Evolutionary conservation across 2,797 vertebrate species (phyloP), one percentile per base, ranked within the genome.

Genomic region (Octomys mimax): DNA sequence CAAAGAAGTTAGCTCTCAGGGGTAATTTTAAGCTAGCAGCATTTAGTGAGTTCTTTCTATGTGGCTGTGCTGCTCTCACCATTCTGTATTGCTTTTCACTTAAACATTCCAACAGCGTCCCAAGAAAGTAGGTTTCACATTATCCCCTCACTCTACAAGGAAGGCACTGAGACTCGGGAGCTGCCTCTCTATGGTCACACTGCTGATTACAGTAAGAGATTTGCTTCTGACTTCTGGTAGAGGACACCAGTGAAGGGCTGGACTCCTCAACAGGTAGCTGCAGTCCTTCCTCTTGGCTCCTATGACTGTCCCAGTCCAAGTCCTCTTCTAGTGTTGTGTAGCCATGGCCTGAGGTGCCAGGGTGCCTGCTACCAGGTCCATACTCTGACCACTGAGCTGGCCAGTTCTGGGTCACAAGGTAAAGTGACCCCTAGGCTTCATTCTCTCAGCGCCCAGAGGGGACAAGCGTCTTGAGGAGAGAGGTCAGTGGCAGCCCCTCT

Each of bases 381-480:
- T 96, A 85, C 21, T 8, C 21, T 16, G 31, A 90, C 26, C 68
- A 59, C 73, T 83, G 46, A 26, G 24, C 22, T 1, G 57, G 6
- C 39, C 28, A 39, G 33, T 94, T 96, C 68, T 81, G 93, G 62
- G 77, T 94, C 62, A 80, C 2, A 36, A 59, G 83, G 54, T 94
- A 73, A 92, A 95, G 70, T n/a, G 31, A 59, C 73, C 70, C 70
- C 21, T 54, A 21, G 42, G 28, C 92, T 77, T 92, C 96, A 46
- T 87, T 95, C 71, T 95, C 68, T 31, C 52, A 57, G 86, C 36
- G 49, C 36, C 85, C 84, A 95, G 77, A 97, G 97, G 1, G n/a
- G 61, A 84, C 31, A 79, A 31, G 83, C 61, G 89, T 89, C 87
- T 11, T 12, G 1, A 22, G 77, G 80, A 79, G 39, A 89, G 54